Conservation (phyloP, 1,140 invertebrate species). For the Augochlora pura region DNA sequence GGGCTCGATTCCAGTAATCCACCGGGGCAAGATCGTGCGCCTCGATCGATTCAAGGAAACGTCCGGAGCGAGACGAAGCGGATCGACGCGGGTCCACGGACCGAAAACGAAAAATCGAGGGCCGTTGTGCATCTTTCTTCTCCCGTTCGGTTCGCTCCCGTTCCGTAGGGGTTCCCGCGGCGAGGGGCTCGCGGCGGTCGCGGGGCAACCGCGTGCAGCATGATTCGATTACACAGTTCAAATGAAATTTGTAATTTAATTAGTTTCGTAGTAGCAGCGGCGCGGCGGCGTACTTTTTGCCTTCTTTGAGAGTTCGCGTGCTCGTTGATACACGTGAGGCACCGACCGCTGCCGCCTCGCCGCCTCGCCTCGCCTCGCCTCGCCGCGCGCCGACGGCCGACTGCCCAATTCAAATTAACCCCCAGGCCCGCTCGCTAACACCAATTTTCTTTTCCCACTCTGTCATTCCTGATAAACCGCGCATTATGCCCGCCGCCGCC, state of each 20-base stretch:
- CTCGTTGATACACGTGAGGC: conserved; percentile 50
- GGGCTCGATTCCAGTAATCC: too few species aligned
- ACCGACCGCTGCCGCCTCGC: too few species aligned
- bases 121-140: too few species aligned
- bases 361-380: too few species aligned
- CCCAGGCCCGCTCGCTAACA: conserved; percentile 14
- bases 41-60: conserved; percentile 30
- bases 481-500: conserved; percentile 11
- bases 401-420: conserved; percentile 65
- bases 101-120: background rate
- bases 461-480: conserved; percentile 57
- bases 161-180: background rate
- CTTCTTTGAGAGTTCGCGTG: conserved; percentile 62
- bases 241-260: conserved; percentile 67
- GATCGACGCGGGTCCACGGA: background rate
- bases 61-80: too few species aligned
- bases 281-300: conserved; percentile 47
- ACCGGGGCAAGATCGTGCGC: background rate
- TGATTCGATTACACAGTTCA: conserved; percentile 62
- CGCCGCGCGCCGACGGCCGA: background rate
- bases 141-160: background rate
- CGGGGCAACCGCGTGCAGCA: conserved; percentile 20
- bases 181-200: too few species aligned
- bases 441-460: conserved; percentile 61
- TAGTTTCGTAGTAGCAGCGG: conserved; percentile 55